Percentiles rank a stretch among this genome's conserved stretches.
Evolutionary conservation across 2,113 vertebrate genomes (phyloP).

Genomic region (Pollimyrus isidori): DNA sequence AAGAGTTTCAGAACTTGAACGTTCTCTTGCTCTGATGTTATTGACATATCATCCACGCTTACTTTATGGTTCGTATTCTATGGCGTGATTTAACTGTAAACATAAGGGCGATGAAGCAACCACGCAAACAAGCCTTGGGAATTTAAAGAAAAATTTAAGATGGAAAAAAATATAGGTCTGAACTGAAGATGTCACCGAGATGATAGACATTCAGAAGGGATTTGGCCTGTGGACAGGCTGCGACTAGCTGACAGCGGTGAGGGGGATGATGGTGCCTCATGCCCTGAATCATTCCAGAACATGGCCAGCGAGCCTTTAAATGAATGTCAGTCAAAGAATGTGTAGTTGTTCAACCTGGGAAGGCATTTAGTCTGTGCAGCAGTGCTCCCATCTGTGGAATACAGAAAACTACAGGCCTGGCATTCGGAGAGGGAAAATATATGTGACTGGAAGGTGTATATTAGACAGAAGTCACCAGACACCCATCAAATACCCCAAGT

Average conservation of each 20-base stretch:
- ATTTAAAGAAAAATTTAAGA: background rate
- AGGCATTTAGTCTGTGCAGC: background rate
- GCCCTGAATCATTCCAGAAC: background rate
- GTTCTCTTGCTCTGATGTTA: background rate
- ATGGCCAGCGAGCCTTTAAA: background rate
- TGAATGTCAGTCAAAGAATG: background rate
- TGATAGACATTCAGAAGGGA: background rate
- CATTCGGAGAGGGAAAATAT: background rate
- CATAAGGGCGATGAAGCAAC: background rate
- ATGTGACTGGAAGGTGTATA: background rate
- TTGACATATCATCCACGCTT: background rate
- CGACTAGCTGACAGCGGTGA: background rate
- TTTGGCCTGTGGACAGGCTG: background rate
- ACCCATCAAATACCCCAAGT: background rate
- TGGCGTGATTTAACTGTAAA: background rate
- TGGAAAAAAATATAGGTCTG: background rate
- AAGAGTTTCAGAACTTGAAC: background rate
- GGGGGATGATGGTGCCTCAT: background rate
- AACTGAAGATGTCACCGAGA: background rate
- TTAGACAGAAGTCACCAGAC: background rate
- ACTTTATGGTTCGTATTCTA: background rate
- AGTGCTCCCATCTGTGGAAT: background rate
- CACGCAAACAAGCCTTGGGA: background rate
- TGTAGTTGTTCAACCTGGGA: background rate
- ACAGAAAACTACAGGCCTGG: background rate